Evolutionary conservation across 2,888 invertebrate species (phyloP).

Genomic region (Nesidiocoris tenuis): DNA sequence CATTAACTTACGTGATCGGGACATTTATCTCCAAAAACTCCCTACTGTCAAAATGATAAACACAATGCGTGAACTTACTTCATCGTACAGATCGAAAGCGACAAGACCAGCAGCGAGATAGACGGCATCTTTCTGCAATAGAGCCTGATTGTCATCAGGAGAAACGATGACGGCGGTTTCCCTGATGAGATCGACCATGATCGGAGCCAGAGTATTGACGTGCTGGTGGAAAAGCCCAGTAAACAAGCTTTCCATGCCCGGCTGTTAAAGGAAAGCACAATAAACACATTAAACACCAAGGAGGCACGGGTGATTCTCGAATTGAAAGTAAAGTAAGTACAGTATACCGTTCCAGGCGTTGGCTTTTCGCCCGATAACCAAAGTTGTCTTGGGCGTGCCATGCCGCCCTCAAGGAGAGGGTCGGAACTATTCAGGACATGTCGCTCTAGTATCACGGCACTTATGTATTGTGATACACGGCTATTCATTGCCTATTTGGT

Average conservation of each 20-base stretch:
- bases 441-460: too few relatives aligned
- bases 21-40: too few relatives aligned
- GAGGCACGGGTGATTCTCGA: neutral
- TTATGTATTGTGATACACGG: too few relatives aligned
- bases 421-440: too few relatives aligned
- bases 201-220: slow-evolving; percentile 68
- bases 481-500: too few relatives aligned
- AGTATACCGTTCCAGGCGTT: too few relatives aligned
- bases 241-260: slow-evolving; percentile 85
- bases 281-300: slow-evolving; percentile 11
- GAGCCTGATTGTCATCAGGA: slow-evolving; percentile 71
- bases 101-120: slow-evolving; percentile 89
- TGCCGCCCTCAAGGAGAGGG: too few relatives aligned
- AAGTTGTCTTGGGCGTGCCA: too few relatives aligned
- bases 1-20: too few relatives aligned
- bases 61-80: too few relatives aligned
- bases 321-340: neutral
- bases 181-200: slow-evolving; percentile 71
- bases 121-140: slow-evolving; percentile 87
- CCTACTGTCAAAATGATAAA: too few relatives aligned
- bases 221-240: slow-evolving; percentile 80
- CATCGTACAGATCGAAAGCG: slow-evolving; percentile 87
- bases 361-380: too few relatives aligned
- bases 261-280: slow-evolving; percentile 58
- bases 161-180: slow-evolving; percentile 66